phyloP scores from a whole-genome alignment of 2,113 vertebrate species.

The Bujurquina vittata region DNA sequence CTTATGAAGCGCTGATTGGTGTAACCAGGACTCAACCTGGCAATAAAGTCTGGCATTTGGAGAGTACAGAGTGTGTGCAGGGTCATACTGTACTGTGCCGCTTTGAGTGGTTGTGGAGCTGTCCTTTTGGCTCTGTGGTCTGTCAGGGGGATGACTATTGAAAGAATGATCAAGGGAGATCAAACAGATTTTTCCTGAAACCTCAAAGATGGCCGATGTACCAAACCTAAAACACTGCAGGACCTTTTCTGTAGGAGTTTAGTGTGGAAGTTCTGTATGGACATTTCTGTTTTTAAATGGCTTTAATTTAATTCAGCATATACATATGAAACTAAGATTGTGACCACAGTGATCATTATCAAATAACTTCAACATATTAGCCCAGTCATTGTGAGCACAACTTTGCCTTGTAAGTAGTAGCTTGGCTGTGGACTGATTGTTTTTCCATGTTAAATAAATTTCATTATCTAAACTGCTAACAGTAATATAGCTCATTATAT shows the following conservation, averaged over 20 bases:
- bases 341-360: background rate
- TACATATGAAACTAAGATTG: background rate
- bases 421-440: background rate
- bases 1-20: conserved; percentile 66
- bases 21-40: conserved; percentile 63
- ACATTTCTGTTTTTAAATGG: background rate
- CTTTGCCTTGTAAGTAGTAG: background rate
- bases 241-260: background rate
- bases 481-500: background rate
- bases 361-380: background rate
- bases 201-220: conserved; percentile 34
- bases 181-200: conserved; percentile 56
- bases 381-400: background rate
- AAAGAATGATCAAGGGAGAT: conserved; percentile 61
- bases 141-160: conserved; percentile 53
- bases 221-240: conserved; percentile 3
- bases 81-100: conserved; percentile 34
- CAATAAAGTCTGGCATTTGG: conserved; percentile 80
- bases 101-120: conserved; percentile 45
- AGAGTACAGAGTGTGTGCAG: conserved; percentile 50
- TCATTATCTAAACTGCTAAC: background rate
- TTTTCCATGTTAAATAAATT: background rate
- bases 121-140: conserved; percentile 62
- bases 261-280: background rate
- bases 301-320: background rate